Base-by-base conservation (phyloP, 2,113 vertebrate genomes). In the Pogonocichla stellata region DNA sequence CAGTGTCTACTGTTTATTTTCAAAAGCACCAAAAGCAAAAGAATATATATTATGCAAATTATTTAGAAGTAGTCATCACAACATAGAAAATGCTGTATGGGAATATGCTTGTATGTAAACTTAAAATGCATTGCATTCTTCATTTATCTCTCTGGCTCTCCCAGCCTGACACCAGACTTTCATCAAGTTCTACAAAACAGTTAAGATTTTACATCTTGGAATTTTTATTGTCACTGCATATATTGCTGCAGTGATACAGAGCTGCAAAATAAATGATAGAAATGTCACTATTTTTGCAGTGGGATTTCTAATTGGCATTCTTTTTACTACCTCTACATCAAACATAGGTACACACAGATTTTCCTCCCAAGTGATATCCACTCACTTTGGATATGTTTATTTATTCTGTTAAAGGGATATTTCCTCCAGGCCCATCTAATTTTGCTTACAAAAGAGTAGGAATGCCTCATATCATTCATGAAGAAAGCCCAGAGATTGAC, bases 41-140 rank as follows among this genome's bases (percentile, higher is more conserved):
- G 24, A 87, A 93, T 73, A 84, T 70, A 80, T 64, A 72, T 89
- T 78, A 97, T 81, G 67, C 56, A 96, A 92, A 78, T 81, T 79
- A 93, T 83, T 86, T 88, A 83, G 40, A 83, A 67, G 10, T 77
- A 65, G 92, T 96, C 24, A 83, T 94, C 53, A 80, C 53, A 82
- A 33, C 56, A 38, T 65, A 91, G 62, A n/a, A 90, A 96, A 86
- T 42, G 56, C 2, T 77, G 38, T 14, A 87, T 13, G 5, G 19
- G 38, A 95, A 62, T 72, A 64, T 74, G 28, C 19, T 91, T 0
- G 12, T 8, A 66, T 50, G 53, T 69, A 90, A 65, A 88, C 54
- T 92, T 65, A 64, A 43, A 34, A 61, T 56, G 36, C 14, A 85
- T 28, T n/a, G 1, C 31, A 85, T 36, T 78, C 58, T 78, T 80